Evolutionary conservation across 2,113 vertebrate genomes (phyloP).

Genomic region (Calypte anna): DNA sequence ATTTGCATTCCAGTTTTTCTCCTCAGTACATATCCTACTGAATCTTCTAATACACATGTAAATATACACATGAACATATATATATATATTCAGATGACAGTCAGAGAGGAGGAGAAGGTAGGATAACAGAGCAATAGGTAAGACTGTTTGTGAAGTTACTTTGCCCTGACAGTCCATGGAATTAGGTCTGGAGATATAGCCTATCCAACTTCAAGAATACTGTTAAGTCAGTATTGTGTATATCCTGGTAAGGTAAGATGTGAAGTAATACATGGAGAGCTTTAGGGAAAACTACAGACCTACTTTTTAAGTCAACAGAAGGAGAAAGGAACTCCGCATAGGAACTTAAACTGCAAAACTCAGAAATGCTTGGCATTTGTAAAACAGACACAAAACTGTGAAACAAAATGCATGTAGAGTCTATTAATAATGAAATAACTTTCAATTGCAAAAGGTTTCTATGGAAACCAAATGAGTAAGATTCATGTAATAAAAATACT

Average conservation of each 20-base stretch:
- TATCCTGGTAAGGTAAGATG: neutral
- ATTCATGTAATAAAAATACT: slow-evolving; percentile 8
- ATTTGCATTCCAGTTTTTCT: neutral
- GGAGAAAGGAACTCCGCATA: neutral
- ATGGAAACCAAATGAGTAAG: slow-evolving; percentile 66
- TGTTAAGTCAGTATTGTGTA: neutral
- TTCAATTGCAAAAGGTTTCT: slow-evolving; percentile 71
- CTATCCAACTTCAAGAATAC: neutral
- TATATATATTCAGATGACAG: neutral
- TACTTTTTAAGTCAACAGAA: neutral
- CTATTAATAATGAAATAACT: slow-evolving; percentile 65
- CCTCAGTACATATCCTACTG: neutral
- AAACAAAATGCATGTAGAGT: slow-evolving; percentile 47
- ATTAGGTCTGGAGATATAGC: neutral
- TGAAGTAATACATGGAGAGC: neutral
- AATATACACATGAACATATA: no score
- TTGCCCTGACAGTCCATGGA: neutral
- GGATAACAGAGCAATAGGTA: neutral
- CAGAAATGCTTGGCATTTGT: slow-evolving; percentile 62
- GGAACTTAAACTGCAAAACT: slow-evolving; percentile 1
- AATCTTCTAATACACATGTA: neutral
- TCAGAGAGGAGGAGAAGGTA: neutral
- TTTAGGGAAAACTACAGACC: neutral
- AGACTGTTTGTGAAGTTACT: neutral
- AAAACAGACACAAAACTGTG: slow-evolving; percentile 56